Base-by-base conservation (phyloP, 2,888 invertebrate species). In the Athalia cordata region DNA sequence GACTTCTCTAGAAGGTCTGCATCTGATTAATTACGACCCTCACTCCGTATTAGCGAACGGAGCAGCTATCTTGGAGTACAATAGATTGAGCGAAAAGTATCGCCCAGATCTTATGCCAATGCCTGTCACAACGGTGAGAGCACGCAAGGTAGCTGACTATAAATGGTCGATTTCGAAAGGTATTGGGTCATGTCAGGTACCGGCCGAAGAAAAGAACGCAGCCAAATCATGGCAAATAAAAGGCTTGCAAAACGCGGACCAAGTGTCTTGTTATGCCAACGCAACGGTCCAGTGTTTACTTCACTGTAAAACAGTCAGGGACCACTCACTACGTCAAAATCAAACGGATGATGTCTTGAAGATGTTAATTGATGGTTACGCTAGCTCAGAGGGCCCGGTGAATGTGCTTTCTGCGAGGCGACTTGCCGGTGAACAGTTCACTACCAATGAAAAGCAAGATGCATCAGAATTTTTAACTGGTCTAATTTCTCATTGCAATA, bases 21-120 rank as follows among this genome's bases (percentile, higher is more conserved):
- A 84, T 79, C 70, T 84, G 55, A 82, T 84, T 11, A 85, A 85
- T 79, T 82, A 75, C 68, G 81, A 84, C 67, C 82, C 82, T 3
- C 57, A 61, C 52, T 61, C 80, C 3, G 64, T 83, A 9, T 80
- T 80, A 64, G 83, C 83, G 8, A 75, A 77, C 68, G 67, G 70
- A 64, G 43, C 29, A 3, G 80, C 82, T 13, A 80, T 81, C 5
- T 64, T 57, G 15, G 82, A 83, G 74, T 81, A 68, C 43, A 68
- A 55, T 68, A 15, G 55, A 29, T 29, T 29, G 29, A 29, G 29
- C 1, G 2, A 29, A 29, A 1, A 0, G 29, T 29, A 29, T 29
- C 29, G 29, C 1, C 29, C 29, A 29, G 29, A 29, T 29, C 29
- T 29, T 29, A 29, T 1, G 29, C 29, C 29, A 2, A 29, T 29